These are phyloP conservation scores for Neotragus pygmaeus DNA, from an alignment of 2,113 vertebrate genomes.

Conservation along the genomic window DNA sequence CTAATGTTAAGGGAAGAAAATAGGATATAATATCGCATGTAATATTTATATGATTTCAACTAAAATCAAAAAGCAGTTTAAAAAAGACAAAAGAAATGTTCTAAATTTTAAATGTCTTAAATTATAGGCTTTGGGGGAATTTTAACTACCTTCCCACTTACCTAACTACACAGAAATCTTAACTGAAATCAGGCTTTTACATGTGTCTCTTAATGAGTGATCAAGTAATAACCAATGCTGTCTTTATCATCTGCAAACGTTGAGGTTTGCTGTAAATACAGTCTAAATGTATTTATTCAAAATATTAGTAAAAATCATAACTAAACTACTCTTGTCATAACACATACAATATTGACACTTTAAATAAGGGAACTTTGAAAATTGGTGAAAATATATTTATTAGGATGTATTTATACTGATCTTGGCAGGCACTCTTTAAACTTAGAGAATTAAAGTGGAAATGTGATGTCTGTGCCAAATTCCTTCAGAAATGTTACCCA, in stretches of 20 bases:
- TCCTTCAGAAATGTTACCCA: slow-evolving; percentile 48
- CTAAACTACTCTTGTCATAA: slow-evolving; percentile 23
- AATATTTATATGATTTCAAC: background rate
- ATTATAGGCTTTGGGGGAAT: background rate
- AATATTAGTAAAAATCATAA: slow-evolving; percentile 25
- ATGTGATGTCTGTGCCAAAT: slow-evolving; percentile 55
- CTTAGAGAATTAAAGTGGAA: slow-evolving; percentile 53
- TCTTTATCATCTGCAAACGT: slow-evolving; percentile 25
- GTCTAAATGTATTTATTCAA: slow-evolving; percentile 7
- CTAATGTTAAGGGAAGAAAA: background rate
- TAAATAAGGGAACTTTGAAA: background rate
- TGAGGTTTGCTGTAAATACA: slow-evolving; percentile 21
- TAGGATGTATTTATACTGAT: slow-evolving; percentile 45
- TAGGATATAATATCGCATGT: background rate
- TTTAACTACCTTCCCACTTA: background rate
- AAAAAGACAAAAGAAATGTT: background rate
- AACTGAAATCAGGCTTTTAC: slow-evolving; percentile 1
- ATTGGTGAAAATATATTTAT: slow-evolving; percentile 57
- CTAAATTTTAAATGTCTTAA: background rate
- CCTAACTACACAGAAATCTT: background rate
- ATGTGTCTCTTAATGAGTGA: background rate
- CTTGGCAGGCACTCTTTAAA: slow-evolving; percentile 44
- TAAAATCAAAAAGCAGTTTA: background rate
- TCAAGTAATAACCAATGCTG: background rate
- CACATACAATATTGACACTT: slow-evolving; percentile 39